Evolutionary conservation across 1,140 invertebrate species (phyloP).

Genomic region (Caenorhabditis remanei): DNA sequence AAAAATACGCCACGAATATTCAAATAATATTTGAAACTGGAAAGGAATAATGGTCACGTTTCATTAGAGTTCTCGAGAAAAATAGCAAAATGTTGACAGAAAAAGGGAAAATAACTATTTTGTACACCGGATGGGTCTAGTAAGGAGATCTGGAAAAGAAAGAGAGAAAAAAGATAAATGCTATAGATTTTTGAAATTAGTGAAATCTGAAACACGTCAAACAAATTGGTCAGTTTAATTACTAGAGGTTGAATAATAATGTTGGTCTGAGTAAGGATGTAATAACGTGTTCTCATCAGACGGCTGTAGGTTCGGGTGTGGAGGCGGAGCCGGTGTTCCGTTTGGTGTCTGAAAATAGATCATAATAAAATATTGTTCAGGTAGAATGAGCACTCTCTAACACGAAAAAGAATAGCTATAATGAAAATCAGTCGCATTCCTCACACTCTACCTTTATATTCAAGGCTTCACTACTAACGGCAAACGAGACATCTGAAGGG

Average conservation of each 20-base stretch:
- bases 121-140: constrained; percentile 3
- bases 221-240: neutral
- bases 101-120: neutral
- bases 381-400: neutral
- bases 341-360: constrained; percentile 24
- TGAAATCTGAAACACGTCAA: constrained; percentile 1
- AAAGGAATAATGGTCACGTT: constrained; percentile 23
- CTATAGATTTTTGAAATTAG: neutral
- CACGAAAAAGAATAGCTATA: neutral
- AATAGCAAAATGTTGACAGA: neutral
- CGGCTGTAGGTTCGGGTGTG: constrained; percentile 46
- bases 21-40: no score
- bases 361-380: neutral
- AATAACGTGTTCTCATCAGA: constrained; percentile 48
- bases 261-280: constrained; percentile 45
- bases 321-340: constrained; percentile 34
- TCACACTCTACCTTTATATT: constrained; percentile 66
- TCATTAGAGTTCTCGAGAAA: constrained; percentile 2
- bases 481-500: constrained; percentile 76
- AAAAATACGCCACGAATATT: no score
- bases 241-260: constrained; percentile 41
- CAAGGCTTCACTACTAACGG: constrained; percentile 71
- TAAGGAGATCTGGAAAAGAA: constrained; percentile 24
- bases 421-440: constrained; percentile 59
- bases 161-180: neutral